A percentile compares a stretch with the other conserved stretches of the same genome.
phyloP scores from a whole-genome alignment of 30 jellyfish, hydroid and myxozoan genomes.

The Pseudorhiza aurosa region DNA sequence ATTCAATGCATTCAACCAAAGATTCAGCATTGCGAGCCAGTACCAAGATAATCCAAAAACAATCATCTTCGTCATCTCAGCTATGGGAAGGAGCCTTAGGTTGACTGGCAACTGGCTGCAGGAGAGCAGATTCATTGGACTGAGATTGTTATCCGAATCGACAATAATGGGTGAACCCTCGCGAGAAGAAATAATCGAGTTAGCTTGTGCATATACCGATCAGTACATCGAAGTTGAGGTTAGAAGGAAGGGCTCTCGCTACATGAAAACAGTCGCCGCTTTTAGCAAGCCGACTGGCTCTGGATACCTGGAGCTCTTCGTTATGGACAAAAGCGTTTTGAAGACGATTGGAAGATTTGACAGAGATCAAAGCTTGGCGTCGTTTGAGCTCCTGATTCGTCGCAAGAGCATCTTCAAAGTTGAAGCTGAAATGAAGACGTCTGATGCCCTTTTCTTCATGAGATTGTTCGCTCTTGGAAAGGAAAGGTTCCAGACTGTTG shows the following conservation, averaged over 20 bases:
- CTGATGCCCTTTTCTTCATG: constrained; percentile 24
- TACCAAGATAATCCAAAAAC: constrained; percentile 55
- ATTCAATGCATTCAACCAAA: constrained; percentile 41
- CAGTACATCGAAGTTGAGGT: constrained; percentile 36
- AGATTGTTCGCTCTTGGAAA: constrained; percentile 60
- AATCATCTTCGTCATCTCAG: constrained; percentile 36
- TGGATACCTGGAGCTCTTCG: constrained; percentile 41
- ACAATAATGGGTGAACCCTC: constrained; percentile 22
- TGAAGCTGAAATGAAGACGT: constrained; percentile 43
- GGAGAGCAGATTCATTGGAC: constrained; percentile 39
- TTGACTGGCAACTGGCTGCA: constrained; percentile 62
- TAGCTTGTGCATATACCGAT: constrained; percentile 36
- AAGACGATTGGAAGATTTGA: constrained; percentile 46
- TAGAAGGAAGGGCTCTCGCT: constrained; percentile 39
- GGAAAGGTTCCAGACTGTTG: constrained; percentile 73
- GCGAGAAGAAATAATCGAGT: constrained; percentile 53
- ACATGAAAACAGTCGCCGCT: constrained; percentile 41
- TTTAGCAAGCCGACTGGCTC: constrained; percentile 31
- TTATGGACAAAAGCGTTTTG: constrained; percentile 42
- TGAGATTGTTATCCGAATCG: constrained; percentile 31
- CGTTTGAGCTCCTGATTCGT: constrained; percentile 38
- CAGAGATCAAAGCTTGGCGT: constrained; percentile 28
- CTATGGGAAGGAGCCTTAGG: constrained; percentile 52
- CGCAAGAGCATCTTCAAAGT: constrained; percentile 46
- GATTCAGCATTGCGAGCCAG: constrained; percentile 42